These are phyloP conservation scores for Alosa alosa DNA, from an alignment of 2,113 vertebrate genomes.

Conservation along the genomic window DNA sequence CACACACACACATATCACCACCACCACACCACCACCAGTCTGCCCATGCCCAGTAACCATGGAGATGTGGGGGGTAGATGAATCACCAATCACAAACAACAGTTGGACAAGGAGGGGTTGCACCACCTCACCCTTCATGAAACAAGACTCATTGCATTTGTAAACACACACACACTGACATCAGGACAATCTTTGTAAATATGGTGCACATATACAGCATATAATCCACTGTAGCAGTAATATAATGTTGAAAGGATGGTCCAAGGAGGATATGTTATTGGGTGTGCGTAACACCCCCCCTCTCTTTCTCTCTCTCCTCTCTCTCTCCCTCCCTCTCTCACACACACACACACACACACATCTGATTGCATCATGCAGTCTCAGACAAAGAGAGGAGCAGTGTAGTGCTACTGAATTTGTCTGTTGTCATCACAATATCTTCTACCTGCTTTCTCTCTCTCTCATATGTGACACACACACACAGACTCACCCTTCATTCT, in stretches of 20 bases:
- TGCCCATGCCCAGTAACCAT: constrained; percentile 48
- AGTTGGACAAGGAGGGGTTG: constrained; percentile 9
- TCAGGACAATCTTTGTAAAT: neutral
- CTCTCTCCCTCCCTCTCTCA: neutral
- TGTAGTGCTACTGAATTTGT: neutral
- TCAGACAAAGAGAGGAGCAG: neutral
- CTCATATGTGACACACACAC: constrained; percentile 37
- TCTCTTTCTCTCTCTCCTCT: no score
- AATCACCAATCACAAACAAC: constrained; percentile 46
- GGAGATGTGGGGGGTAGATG: constrained; percentile 39
- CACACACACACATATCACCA: constrained; percentile 38
- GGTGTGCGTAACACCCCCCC: neutral
- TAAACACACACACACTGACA: neutral
- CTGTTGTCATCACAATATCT: neutral
- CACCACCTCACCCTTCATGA: neutral
- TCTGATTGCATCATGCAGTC: neutral
- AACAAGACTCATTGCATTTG: neutral
- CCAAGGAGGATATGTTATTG: neutral
- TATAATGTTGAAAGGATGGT: neutral
- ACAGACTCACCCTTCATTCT: constrained; percentile 29
- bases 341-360: neutral
- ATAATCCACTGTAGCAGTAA: neutral
- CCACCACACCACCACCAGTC: neutral
- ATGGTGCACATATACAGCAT: neutral
- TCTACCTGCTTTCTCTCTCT: neutral